phyloP scores from a whole-genome alignment of 2,797 vertebrate genomes.

The Vespertilio murinus region DNA sequence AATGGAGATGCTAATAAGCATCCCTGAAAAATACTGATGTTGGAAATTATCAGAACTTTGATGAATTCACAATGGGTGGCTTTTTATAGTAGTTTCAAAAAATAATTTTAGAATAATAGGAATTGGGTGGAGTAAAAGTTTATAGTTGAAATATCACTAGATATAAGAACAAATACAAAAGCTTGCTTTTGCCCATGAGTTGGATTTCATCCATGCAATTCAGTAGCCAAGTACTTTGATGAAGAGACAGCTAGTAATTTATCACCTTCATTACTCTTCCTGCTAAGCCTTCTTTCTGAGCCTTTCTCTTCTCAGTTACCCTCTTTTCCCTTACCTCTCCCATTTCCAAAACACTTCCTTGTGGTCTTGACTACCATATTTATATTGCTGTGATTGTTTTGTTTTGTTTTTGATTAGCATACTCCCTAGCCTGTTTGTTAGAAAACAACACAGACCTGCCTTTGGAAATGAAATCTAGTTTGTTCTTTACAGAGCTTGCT shows the following conservation, averaged over 20 bases:
- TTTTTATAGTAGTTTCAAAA: slow-evolving; percentile 48
- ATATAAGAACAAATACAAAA: slow-evolving; percentile 1
- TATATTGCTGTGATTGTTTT: not conserved
- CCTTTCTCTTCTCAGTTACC: not conserved
- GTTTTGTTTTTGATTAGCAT: not conserved
- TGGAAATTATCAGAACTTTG: not conserved
- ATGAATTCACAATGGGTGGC: not conserved
- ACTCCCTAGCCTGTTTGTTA: not conserved
- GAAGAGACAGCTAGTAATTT: not conserved
- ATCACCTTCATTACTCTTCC: not conserved
- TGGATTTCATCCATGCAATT: not conserved
- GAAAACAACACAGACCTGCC: too few species aligned
- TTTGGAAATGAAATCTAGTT: slow-evolving; percentile 32
- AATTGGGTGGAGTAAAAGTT: not conserved
- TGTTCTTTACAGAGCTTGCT: not conserved
- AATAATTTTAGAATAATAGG: slow-evolving; percentile 30
- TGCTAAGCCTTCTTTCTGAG: not conserved
- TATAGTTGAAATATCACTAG: slow-evolving; percentile 39
- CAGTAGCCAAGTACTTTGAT: not conserved
- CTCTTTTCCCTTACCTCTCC: not conserved
- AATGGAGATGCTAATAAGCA: not conserved
- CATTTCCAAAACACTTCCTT: not conserved
- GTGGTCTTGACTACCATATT: not conserved
- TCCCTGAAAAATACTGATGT: slow-evolving; percentile 7
- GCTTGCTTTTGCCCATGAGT: slow-evolving; percentile 1